Percentiles rank a stretch among this genome's conserved stretches.
Conservation (phyloP, 2,888 invertebrate genomes). For the Drosophila mercatorum region DNA sequence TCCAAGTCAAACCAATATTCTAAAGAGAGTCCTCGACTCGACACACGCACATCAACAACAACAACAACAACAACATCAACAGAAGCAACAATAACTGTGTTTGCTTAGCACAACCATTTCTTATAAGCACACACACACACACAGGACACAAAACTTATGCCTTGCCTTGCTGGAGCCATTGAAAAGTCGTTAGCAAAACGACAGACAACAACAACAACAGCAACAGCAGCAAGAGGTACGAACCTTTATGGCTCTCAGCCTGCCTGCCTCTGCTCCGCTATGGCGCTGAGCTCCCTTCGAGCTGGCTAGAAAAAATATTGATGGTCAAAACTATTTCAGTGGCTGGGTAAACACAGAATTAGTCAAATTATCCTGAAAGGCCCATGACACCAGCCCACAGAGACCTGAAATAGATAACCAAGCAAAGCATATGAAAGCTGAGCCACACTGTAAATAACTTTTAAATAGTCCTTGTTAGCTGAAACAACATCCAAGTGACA, state of each 20-base stretch:
- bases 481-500: neutral
- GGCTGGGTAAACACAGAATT: slow-evolving; percentile 17
- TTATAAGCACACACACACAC: slow-evolving; percentile 28
- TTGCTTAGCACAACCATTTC: slow-evolving; percentile 60
- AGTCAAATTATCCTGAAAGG: slow-evolving; percentile 22
- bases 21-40: slow-evolving; percentile 33
- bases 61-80: neutral
- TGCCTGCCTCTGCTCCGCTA: neutral
- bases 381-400: slow-evolving; percentile 6
- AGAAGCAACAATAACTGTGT: slow-evolving; percentile 37
- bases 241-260: slow-evolving; percentile 32
- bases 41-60: slow-evolving; percentile 28
- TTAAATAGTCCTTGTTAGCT: neutral
- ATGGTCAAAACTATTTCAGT: slow-evolving; percentile 31
- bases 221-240: slow-evolving; percentile 7
- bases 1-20: slow-evolving; percentile 74
- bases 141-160: slow-evolving; percentile 69
- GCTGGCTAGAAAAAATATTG: slow-evolving; percentile 25
- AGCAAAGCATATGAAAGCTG: neutral
- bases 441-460: slow-evolving; percentile 3
- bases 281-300: neutral
- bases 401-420: slow-evolving; percentile 5
- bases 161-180: slow-evolving; percentile 67
- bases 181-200: slow-evolving; percentile 79
- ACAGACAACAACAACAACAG: slow-evolving; percentile 59